Base-by-base conservation (phyloP, 2,888 invertebrate genomes). In the Chouioia cunea region DNA sequence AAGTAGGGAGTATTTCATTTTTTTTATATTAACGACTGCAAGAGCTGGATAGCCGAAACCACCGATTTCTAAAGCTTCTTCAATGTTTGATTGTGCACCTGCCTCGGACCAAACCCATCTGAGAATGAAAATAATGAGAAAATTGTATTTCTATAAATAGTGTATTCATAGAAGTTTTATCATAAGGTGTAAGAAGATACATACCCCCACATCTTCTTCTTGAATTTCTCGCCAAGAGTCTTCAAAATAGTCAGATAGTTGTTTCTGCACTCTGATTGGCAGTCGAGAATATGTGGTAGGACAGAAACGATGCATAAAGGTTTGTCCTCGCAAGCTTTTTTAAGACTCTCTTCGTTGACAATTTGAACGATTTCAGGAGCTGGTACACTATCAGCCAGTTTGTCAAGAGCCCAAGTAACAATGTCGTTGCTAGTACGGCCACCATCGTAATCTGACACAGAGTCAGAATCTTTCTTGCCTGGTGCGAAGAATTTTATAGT, bases 31-130 rank as follows among this genome's bases (percentile, higher is more conserved):
- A 69, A 99, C 93, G 18, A 97, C 97, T 6, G 97, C 97, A 93
- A 99, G 93, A 0, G 99, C 98, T 1, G 99, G 99, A 86, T 99
- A 99, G 12, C 99, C 99, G 86, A 99, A 99, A 6, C 92, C 99
- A 74, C 99, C 99, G 76, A 99, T 93, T 82, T 97, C 99, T 46
- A 99, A 86, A 0, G 96, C 91, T 74, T 92, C 92, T 85, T 99
- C 99, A 18, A 99, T 84, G 0, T 92, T 90, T 0, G 88, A 84
- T 85, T 99, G 98, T 1, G 93, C 89, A 12, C 92, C 94, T 52
- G 96, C 98, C 85, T 99, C 98, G 1, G 95, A 87, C 99, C 99
- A 99, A 14, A 95, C 88, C 97, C 98, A 99, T 73, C 91, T 91
- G 78, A 16, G 79, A 79, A 83, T 50, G 64, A 12, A 56, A 53